Percentiles rank a stretch among this genome's conserved stretches.
Conservation (phyloP, 2,888 invertebrate species). For the Pantelozetes paolii region DNA sequence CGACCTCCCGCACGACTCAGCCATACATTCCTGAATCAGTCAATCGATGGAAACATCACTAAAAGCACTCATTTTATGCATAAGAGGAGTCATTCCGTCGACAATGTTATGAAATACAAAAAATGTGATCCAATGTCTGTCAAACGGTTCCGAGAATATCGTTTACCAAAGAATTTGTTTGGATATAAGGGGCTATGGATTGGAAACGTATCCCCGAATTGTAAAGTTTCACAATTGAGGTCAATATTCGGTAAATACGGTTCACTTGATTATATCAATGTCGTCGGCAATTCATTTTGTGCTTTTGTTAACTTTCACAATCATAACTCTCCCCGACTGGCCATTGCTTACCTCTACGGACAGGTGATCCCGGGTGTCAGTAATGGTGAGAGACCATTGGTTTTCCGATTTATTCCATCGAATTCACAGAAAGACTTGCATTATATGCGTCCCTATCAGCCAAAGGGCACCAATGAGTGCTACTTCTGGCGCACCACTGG, state of each 20-base stretch:
- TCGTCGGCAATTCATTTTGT: constrained; percentile 1
- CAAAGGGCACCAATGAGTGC: constrained; percentile 37
- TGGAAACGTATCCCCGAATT: constrained; percentile 21
- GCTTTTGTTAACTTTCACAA: constrained; percentile 36
- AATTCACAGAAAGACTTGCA: constrained; percentile 35
- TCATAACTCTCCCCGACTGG: constrained; percentile 30
- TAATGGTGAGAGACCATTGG: constrained; percentile 12
- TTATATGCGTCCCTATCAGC: constrained; percentile 36
- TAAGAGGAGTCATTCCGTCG: constrained; percentile 15
- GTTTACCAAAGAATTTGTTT: constrained; percentile 30
- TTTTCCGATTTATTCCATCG: constrained; percentile 34
- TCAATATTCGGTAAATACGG: constrained; percentile 7
- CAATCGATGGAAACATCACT: no score
- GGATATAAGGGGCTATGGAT: constrained; percentile 27
- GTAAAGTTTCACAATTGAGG: background rate
- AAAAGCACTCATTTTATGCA: background rate
- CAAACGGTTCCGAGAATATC: background rate
- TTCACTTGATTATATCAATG: background rate
- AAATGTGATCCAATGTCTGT: background rate
- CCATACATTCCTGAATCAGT: background rate
- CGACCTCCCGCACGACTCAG: background rate
- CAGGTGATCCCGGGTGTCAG: constrained; percentile 15
- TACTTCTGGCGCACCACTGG: constrained; percentile 44
- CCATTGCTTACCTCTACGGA: constrained; percentile 29
- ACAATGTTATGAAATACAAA: background rate